phyloP scores from a whole-genome alignment of 2,113 vertebrate species.

The Anhinga rufa region DNA sequence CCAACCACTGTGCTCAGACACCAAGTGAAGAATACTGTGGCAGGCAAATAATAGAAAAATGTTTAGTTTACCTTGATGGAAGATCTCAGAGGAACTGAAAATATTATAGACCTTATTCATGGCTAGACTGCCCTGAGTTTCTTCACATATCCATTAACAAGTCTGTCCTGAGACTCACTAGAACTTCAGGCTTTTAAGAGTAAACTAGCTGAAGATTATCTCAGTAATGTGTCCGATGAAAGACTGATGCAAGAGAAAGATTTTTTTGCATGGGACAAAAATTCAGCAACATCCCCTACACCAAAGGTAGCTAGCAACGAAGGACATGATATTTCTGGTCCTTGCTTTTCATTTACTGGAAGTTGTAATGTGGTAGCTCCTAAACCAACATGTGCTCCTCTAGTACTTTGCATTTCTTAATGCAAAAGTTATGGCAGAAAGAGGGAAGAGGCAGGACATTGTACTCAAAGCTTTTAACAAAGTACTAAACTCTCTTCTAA shows the following conservation, averaged over 20 bases:
- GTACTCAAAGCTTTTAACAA: not conserved
- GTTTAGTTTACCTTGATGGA: not conserved
- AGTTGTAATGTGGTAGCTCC: not conserved
- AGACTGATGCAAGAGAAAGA: not conserved
- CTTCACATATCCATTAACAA: not conserved
- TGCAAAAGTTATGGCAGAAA: not conserved
- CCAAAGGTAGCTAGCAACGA: not conserved
- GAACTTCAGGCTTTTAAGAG: not conserved
- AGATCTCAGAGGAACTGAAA: not conserved
- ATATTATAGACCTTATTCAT: not conserved
- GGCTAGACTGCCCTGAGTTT: not conserved
- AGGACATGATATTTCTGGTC: not conserved
- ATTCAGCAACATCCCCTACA: not conserved
- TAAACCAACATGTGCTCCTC: not conserved
- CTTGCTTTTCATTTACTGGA: not conserved
- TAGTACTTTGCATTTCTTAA: not conserved
- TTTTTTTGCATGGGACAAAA: not conserved
- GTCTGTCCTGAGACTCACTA: not conserved
- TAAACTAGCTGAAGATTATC: not conserved
- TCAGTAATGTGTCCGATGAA: not conserved
- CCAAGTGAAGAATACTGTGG: not conserved
- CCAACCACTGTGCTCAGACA: not conserved
- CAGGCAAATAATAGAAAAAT: not conserved
- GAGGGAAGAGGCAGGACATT: not conserved
- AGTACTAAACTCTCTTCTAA: not conserved